These are phyloP conservation scores for Lamellibrachia columna DNA, from an alignment of 2,888 invertebrate genomes.

Conservation along the genomic window DNA sequence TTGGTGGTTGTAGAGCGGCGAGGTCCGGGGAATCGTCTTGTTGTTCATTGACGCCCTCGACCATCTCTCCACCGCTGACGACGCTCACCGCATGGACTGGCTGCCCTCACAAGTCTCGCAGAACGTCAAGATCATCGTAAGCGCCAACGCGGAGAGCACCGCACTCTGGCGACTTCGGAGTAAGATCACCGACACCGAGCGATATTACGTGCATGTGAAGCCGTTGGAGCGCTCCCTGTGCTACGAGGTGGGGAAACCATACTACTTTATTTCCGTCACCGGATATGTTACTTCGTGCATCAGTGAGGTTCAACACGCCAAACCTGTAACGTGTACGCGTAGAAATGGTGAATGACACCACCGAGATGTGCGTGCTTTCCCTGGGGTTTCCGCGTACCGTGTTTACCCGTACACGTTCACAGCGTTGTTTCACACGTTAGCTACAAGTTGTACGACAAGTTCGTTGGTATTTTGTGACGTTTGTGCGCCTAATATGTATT, in stretches of 20 bases:
- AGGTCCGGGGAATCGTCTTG: slow-evolving; percentile 37
- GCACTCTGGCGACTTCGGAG: slow-evolving; percentile 66
- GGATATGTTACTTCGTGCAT: neutral
- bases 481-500: no score
- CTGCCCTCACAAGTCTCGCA: slow-evolving; percentile 34
- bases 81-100: slow-evolving; percentile 36
- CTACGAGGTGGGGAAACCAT: slow-evolving; percentile 23
- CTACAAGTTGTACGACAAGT: no score
- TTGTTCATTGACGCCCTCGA: slow-evolving; percentile 38
- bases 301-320: no score
- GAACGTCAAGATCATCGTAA: slow-evolving; percentile 39
- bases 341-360: no score
- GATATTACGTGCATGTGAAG: slow-evolving; percentile 89
- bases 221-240: slow-evolving; percentile 70
- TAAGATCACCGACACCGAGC: slow-evolving; percentile 77
- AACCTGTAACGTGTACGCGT: no score
- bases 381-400: no score
- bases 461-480: no score
- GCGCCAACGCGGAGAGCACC: slow-evolving; percentile 30
- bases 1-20: slow-evolving; percentile 26
- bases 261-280: neutral
- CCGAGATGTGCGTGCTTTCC: no score
- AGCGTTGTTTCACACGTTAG: no score
- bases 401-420: no score
- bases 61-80: slow-evolving; percentile 34